Conservation (phyloP, 2,113 vertebrate species). For the Syrrhaptes paradoxus region DNA sequence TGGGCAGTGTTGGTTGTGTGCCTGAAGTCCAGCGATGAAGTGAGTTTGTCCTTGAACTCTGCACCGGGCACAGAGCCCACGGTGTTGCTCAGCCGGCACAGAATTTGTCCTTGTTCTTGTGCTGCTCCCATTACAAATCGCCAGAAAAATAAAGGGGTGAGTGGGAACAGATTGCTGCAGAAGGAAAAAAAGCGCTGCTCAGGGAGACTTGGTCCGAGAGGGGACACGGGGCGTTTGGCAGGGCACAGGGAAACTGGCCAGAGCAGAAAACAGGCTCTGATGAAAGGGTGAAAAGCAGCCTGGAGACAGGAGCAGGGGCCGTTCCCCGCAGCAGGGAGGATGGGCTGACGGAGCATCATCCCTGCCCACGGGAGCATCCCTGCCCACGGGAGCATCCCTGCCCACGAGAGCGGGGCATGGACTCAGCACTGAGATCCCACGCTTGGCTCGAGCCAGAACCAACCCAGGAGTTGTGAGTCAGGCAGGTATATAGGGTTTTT, state of each 20-base stretch:
- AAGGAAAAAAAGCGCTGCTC: not conserved
- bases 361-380: accelerated
- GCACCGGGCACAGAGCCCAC: accelerated
- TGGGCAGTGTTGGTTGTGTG: not conserved
- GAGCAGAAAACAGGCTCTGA: not conserved
- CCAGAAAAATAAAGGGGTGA: not conserved
- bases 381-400: accelerated
- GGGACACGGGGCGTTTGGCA: not conserved
- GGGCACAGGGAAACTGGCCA: not conserved
- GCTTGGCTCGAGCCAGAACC: accelerated
- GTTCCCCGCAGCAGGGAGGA: not conserved
- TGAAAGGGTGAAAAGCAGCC: accelerated
- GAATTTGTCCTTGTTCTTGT: not conserved
- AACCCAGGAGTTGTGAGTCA: not conserved
- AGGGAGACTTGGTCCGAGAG: not conserved
- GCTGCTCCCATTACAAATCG: not conserved
- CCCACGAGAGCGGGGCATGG: not conserved
- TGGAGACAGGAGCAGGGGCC: not conserved
- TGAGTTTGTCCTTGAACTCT: not conserved
- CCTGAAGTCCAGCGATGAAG: not conserved
- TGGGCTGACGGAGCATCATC: not conserved
- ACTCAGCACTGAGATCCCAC: accelerated
- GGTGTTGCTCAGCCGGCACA: accelerated
- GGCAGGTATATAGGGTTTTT: accelerated
- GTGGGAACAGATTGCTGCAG: not conserved